Evolutionary conservation across 2,113 vertebrate species (phyloP), one percentile per base, ranked within the genome.

Genomic region (Eulacestoma nigropectus): DNA sequence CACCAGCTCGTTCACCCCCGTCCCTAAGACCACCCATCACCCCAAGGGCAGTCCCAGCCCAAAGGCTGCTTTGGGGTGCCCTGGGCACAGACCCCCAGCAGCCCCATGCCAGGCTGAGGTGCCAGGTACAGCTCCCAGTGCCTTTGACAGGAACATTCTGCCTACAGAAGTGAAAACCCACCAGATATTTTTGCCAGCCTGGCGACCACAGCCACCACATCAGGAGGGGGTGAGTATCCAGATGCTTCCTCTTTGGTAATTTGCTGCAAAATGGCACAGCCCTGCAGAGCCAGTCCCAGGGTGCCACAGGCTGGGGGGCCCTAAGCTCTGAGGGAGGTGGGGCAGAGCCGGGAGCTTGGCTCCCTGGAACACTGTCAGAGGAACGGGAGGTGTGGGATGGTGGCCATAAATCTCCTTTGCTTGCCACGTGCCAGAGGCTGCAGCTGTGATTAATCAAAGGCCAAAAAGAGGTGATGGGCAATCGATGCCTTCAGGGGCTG

Each of bases 171-270:
- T 52, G 56, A 84, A 86, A 94, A 35, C 39, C 35, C 63, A 35
- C 33, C 0, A 0, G 72, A 12, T 17, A 29, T 69, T 87, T 94
- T 70, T 59, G n/a, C 32, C 5, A 3, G 13, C 17, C 57, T 69
- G 63, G 29, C 13, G 56, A 77, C 49, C 74, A 29, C n/a, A 52
- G 44, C 67, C 78, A 47, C 25, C n/a, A 49, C 1, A 0, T 56
- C 57, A 62, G 49, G 49, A 90, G 26, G n/a, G 49, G 83, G 46
- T 35, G 41, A 73, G 52, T 29, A n/a, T 50, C 50, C 26, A 21
- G 53, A 52, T 2, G 10, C 29, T 60, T 87, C 77, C 72, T 91
- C 93, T 96, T 95, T 95, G 92, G 92, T 84, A 30, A 59, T 67
- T 37, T 75, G 55, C 84, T 77, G 84, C 56, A 42, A 13, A 47